Percentiles rank a stretch among this genome's conserved stretches.
These are phyloP conservation scores for Heliconius nattereri DNA, from an alignment of 1,140 invertebrate genomes.

Conservation along the genomic window DNA sequence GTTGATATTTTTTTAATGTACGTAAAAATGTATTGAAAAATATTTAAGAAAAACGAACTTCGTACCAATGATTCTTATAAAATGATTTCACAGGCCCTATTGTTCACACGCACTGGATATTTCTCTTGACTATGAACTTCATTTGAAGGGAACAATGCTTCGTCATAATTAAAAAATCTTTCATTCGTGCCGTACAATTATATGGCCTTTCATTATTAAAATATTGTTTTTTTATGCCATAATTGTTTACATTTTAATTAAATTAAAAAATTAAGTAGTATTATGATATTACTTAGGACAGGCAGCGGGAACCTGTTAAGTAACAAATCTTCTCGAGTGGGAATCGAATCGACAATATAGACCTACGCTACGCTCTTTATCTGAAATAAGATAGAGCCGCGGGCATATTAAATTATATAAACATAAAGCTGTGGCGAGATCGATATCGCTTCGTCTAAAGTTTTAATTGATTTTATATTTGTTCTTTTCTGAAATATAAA, in stretches of 20 bases:
- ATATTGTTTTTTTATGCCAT: background rate
- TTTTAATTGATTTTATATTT: constrained; percentile 7
- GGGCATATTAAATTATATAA: too few relatives aligned
- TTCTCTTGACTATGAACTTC: constrained; percentile 27
- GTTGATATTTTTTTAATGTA: too few relatives aligned
- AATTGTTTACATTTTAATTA: background rate
- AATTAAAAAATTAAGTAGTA: too few relatives aligned
- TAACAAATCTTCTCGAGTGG: too few relatives aligned
- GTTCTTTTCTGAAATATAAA: constrained; percentile 1
- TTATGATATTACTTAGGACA: too few relatives aligned
- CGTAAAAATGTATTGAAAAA: too few relatives aligned
- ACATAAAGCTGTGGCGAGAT: background rate
- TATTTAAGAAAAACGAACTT: background rate
- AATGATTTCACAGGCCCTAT: constrained; percentile 17
- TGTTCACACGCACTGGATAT: constrained; percentile 29
- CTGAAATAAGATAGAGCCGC: too few relatives aligned
- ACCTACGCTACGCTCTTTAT: too few relatives aligned
- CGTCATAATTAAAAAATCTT: constrained; percentile 31
- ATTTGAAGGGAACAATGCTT: constrained; percentile 27
- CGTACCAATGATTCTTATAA: background rate
- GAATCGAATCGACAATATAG: too few relatives aligned
- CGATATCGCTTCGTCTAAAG: background rate
- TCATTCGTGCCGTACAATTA: constrained; percentile 11
- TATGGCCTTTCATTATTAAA: background rate
- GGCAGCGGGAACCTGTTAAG: too few relatives aligned